Base-by-base conservation (phyloP, 2,888 invertebrate species). In the Callinectes sapidus region DNA sequence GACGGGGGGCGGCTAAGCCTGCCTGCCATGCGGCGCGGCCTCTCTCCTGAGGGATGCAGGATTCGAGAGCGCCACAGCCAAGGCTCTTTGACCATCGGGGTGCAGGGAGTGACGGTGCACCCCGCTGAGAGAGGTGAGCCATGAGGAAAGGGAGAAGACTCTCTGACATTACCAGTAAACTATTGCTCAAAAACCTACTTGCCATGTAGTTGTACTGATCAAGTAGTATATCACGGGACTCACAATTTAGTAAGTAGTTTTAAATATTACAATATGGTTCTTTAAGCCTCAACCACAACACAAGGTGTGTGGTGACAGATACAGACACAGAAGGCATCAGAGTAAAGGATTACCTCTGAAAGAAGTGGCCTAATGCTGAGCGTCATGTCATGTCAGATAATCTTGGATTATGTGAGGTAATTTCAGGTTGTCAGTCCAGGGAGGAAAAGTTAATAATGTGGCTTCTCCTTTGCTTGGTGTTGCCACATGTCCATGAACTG, bases 31-130 rank as follows among this genome's bases (percentile, higher is more conserved):
- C 90, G 93, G 6, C 92, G 94, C 23, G 94, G 94, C 39, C 89
- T 94, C n/a, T 94, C 94, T 32, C 93, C 93, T n/a, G 94, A 94
- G 48, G 94, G 94, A 71, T 54, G 93, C 61, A 89, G 89, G 28
- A 93, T 92, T 55, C 48, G 94, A 39, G 91, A 93, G 23, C 90
- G 90, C 28, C 93, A 94, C 48, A 81, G 35, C 81, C 93, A 93
- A 85, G 92, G 94, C 16, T 91, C 91, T 16, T 86, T 94, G 16
- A 93, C 92, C 42, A 93, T 93, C 42, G 92, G 92, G 5, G 77
- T 93, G 23, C 92, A 93, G 48, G 92, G 92, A 5, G 90, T 90
- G 39, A 93, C 92, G 5, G 92, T 93, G 3, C 91, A 93, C 71
- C 92, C 92, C 16, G 35, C 92, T 48, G 90, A 93, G 32, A 66